Percentiles rank a stretch among this genome's conserved stretches.
phyloP scores from a whole-genome alignment of 1,140 invertebrate genomes.

The Pantala flavescens region DNA sequence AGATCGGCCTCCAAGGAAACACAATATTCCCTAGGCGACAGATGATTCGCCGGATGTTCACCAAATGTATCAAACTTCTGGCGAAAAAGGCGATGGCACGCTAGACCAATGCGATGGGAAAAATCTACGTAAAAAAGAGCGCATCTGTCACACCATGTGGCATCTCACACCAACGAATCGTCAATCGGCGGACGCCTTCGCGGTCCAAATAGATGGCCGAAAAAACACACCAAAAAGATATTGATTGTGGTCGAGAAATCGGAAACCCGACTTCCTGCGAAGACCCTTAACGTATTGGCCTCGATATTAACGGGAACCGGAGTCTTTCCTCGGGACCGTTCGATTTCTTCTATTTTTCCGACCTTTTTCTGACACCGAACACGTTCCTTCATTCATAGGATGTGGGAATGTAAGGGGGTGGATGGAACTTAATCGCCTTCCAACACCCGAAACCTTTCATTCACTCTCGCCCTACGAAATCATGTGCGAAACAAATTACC shows the following conservation, averaged over 20 bases:
- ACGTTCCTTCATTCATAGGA: background rate
- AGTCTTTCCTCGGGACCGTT: background rate
- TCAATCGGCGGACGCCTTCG: background rate
- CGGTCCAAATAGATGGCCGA: background rate
- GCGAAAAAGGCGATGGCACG: background rate
- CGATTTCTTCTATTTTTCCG: background rate
- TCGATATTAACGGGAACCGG: background rate
- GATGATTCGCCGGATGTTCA: no score
- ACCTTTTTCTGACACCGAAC: background rate
- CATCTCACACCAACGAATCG: background rate
- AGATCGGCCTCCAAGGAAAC: no score
- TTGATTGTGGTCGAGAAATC: background rate
- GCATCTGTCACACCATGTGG: background rate
- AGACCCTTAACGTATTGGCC: background rate
- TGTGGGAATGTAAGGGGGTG: background rate
- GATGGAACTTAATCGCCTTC: background rate
- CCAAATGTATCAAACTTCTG: no score
- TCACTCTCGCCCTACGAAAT: no score
- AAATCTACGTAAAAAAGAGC: background rate
- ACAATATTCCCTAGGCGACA: no score
- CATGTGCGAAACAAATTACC: no score
- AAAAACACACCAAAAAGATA: background rate
- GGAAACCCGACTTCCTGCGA: background rate
- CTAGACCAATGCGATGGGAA: background rate
- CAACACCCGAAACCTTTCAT: no score